Percentiles rank a stretch among this genome's conserved stretches.
phyloP scores from a whole-genome alignment of 2,113 vertebrate genomes.

The Grus americana region DNA sequence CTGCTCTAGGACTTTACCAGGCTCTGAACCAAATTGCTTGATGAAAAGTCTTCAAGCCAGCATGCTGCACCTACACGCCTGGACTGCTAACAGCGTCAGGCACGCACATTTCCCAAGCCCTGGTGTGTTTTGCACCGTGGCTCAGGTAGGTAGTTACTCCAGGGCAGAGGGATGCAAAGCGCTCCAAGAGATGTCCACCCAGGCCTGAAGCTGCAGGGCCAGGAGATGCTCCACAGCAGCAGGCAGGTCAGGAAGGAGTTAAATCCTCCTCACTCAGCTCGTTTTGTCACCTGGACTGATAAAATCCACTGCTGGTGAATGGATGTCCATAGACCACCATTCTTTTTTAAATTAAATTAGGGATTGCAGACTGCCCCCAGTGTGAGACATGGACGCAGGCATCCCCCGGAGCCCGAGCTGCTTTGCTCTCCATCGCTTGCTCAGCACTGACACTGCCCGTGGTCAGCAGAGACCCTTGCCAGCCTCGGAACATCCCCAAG shows the following conservation, averaged over 20 bases:
- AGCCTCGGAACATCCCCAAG: background rate
- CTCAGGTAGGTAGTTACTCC: background rate
- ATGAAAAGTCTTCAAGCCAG: background rate
- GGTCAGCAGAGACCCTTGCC: fast-evolving
- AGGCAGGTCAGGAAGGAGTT: background rate
- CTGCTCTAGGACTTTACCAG: background rate
- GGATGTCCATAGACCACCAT: background rate
- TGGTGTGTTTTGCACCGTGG: background rate
- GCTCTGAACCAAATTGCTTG: background rate
- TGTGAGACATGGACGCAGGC: background rate
- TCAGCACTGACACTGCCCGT: background rate
- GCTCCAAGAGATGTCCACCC: background rate
- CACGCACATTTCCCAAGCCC: background rate
- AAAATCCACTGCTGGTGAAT: background rate
- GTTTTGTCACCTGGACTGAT: background rate
- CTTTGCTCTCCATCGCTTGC: background rate
- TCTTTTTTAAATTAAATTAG: background rate
- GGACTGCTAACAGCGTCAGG: background rate
- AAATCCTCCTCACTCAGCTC: background rate
- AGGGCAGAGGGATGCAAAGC: background rate
- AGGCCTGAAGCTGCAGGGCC: background rate
- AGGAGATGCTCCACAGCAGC: background rate
- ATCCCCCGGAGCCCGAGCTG: background rate
- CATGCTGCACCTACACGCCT: fast-evolving
- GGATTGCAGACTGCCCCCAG: background rate